Base-by-base conservation (phyloP, 2,797 vertebrate species). In the Neosilurus mollespiculum region DNA sequence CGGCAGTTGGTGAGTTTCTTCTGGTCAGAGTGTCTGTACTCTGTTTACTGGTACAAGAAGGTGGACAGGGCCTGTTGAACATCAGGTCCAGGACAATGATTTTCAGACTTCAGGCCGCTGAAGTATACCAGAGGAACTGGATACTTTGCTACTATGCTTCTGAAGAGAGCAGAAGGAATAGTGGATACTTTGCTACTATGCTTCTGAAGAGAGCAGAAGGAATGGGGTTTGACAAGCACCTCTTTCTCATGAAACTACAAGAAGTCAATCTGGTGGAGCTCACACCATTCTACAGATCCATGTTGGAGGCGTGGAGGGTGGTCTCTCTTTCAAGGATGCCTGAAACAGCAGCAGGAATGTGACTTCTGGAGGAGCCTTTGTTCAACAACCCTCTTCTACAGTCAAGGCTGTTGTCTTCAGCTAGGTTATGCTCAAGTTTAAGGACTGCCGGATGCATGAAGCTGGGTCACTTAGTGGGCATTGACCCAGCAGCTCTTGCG, bases 31-130 rank as follows among this genome's bases (percentile, higher is more conserved):
- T 10, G 11, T n/a, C 30, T 51, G 54, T 59, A 11, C 24, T 87
- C 14, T 77, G 67, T 43, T 61, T 78, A 16, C 43, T 66, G 24
- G 58, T 65, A n/a, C 30, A 81, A 20, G 82, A 81, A 24, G 82
- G 64, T 9, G 8, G 58, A 9, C 20, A 61, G 30, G 65, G 82
- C 15, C 80, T 66, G 20, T 7, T 80, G 56, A 62, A 70, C 37
- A 80, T 78, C 34, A 53, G 51, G 2, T 65, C 61, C 14, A 61
- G 70, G 26, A 49, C 78, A 9, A 53, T n/a, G 20, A 58, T 56
- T 8, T 81, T 83, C 34, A 3, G 62, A 15, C 49, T 78, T 0
- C 72, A 82, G 37, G 24, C 78, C 54, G 78, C 69, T 0, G 61
- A 59, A 67, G 37, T 87, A 61, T 80, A 62, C 43, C 49, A 65